A percentile compares a stretch with the other conserved stretches of the same genome.
Conservation (phyloP, 2,797 vertebrate species). For the Eospalax fontanierii region DNA sequence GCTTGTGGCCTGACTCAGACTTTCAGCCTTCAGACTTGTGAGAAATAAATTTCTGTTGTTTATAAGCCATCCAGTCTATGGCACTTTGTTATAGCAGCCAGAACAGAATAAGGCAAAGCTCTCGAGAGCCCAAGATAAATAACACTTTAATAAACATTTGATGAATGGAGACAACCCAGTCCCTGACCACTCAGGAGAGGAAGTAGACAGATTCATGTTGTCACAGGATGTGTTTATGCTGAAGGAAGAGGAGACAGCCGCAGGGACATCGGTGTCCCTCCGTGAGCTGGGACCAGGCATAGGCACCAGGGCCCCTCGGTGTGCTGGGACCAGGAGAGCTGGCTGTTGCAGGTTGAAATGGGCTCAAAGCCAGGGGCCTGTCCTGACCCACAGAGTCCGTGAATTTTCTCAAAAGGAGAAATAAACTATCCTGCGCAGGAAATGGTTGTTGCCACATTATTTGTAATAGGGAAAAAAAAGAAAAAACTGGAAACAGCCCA, state of each 20-base stretch:
- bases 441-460: neutral
- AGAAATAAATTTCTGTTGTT: constrained; percentile 40
- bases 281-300: no score
- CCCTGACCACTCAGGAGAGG: constrained; percentile 27
- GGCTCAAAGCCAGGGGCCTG: neutral
- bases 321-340: neutral
- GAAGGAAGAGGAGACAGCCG: neutral
- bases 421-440: constrained; percentile 27
- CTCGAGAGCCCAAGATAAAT: constrained; percentile 56
- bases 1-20: neutral
- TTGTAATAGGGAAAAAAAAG: neutral
- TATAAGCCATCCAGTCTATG: neutral
- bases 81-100: constrained; percentile 22
- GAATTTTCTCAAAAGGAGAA: constrained; percentile 68
- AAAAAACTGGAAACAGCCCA: constrained; percentile 74
- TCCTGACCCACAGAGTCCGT: neutral
- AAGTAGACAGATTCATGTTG: neutral
- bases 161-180: constrained; percentile 18
- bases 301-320: neutral
- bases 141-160: constrained; percentile 70
- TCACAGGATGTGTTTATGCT: neutral
- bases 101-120: constrained; percentile 31
- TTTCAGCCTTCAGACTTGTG: neutral
- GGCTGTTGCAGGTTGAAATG: neutral
- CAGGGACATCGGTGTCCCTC: neutral